Base-by-base conservation (phyloP, 2,113 vertebrate genomes). In the Campylomormyrus tamandua region DNA sequence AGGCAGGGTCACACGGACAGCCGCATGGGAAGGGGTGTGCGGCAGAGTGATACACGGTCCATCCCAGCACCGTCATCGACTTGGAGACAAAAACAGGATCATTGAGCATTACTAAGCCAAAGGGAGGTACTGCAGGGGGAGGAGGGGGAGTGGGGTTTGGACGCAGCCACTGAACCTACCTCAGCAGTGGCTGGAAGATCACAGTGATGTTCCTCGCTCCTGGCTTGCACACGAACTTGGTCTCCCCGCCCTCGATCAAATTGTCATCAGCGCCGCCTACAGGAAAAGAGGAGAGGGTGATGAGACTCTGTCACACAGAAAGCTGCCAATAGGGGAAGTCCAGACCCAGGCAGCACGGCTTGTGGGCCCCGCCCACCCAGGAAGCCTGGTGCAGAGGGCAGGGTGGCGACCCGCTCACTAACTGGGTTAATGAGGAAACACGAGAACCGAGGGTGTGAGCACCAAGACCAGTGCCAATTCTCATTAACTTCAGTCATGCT, bases 161-260 rank as follows among this genome's bases (percentile, higher is more conserved):
- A 5, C 2, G 39, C 80, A 48, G 45, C 21, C 6, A 83, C 11
- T 45, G 21, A 24, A n/a, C 87, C 91, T 97, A 99, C 98, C 98
- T 97, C 92, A 98, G 96, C 90, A 99, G 96, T 35, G 98, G 98
- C 92, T 99, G 98, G 90, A 99, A 99, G 95, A 99, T 99, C 90
- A 99, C 95, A 0, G 98, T 99, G 92, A 99, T 99, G 93, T 99
- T 99, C 91, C 98, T 97, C 66, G 98, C 98, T 93, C 98, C 98
- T 0, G 98, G 98, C 92, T 98, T 99, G 93, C 98, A 99, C 90
- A 99, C 97, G 95, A 99, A 99, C 92, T 99, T 99, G 93, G 97
- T 98, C 92, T 98, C 98, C 0, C 98, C 98, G 58, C 98, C 98
- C 95, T 99, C 98, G 31, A 99, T 99, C 94, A 99, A 96, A 94